Base-by-base conservation (phyloP, 2,888 invertebrate species). In the Chloromyia formosa region DNA sequence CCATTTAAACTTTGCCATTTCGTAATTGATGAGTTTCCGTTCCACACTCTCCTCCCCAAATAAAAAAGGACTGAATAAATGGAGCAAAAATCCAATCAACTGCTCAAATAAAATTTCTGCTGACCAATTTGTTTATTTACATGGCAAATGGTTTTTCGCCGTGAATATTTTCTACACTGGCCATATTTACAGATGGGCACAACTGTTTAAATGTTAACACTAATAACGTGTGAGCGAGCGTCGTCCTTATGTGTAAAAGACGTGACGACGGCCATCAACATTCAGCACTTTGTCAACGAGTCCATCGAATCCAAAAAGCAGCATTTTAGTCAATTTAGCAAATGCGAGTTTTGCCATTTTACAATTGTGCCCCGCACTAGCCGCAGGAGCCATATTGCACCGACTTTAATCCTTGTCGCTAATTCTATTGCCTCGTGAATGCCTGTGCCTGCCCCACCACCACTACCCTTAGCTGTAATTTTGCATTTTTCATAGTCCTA, bases 41-140 rank as follows among this genome's bases (percentile, higher is more conserved):
- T n/a, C 27, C 27, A 35, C 27, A 35, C 27, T 35, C 27, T 7
- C 27, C 27, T 7, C 27, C 7, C 27, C 27, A 35, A 60, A 60
- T 60, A 27, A 40, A 62, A n/a, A 62, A 35, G 18, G 18, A 66
- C 45, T 45, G 66, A 45, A 16, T 66, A 45, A 66, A 66, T 66
- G 22, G 9, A 66, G 66, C 66, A 49, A 49, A 22, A 35, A 66
- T 66, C 66, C 66, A 66, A 66, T 66, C 66, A 66, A 49, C 66
- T 66, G 20, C 66, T 45, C 66, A 66, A 66, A 66, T 49, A 66
- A 62, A 66, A 66, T 66, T 62, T 20, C 66, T 66, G 66, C 66
- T 45, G 66, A 66, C 66, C 66, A 45, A 66, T 35, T 42, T 66
- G 66, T 66, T 66, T 66, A 66, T 66, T 66, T 49, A 22, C 66